These are phyloP conservation scores for Morpho deidamia DNA, from an alignment of 2,888 invertebrate species.

Conservation along the genomic window DNA sequence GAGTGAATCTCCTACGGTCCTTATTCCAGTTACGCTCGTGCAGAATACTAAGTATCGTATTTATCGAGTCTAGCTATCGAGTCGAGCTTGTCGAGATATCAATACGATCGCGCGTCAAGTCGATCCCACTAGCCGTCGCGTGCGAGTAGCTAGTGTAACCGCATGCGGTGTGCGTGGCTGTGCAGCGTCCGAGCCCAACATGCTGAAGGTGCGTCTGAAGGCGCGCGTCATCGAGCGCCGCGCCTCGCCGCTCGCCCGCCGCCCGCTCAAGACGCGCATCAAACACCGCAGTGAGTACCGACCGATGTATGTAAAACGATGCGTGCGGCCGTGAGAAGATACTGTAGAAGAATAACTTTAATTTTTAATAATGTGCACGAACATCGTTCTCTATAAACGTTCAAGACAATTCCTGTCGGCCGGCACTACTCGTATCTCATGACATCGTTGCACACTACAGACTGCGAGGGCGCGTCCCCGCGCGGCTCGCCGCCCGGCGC, in stretches of 20 bases:
- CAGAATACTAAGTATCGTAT: no score
- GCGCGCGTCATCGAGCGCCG: constrained; percentile 97
- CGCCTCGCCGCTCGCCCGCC: constrained; percentile 92
- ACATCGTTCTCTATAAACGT: no score
- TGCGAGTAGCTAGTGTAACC: constrained; percentile 26
- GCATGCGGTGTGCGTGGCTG: constrained; percentile 48
- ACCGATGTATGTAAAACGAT: background rate
- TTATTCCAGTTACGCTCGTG: no score
- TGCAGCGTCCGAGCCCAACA: constrained; percentile 96
- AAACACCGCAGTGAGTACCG: constrained; percentile 77
- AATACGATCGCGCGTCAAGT: background rate
- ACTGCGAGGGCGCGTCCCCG: constrained; percentile 78
- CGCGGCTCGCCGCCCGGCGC: constrained; percentile 73
- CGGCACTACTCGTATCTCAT: background rate
- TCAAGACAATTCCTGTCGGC: no score
- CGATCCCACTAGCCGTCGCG: background rate
- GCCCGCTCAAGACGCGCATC: constrained; percentile 86
- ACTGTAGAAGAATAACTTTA: no score
- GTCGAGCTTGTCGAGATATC: no score
- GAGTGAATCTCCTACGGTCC: no score
- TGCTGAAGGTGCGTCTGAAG: constrained; percentile 94
- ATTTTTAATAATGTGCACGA: no score
- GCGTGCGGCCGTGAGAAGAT: background rate
- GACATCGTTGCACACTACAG: constrained; percentile 28
- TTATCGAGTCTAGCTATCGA: no score